Evolutionary conservation across 2,888 invertebrate genomes (phyloP).

Genomic region (Drosophila neotestacea): DNA sequence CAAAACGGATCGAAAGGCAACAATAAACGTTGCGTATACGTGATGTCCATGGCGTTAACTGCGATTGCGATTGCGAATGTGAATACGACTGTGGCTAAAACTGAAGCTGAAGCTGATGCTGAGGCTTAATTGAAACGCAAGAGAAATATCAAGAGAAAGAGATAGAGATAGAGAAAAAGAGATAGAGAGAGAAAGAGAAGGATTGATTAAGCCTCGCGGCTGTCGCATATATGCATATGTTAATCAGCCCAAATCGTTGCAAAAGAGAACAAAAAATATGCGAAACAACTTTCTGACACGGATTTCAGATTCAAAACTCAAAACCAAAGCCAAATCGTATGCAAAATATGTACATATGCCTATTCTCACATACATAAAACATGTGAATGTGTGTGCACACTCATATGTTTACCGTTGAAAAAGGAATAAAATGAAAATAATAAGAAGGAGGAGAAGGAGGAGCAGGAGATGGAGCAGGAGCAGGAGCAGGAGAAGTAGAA

Average conservation of each 20-base stretch:
- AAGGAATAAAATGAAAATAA: conserved; percentile 1
- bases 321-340: conserved; percentile 54
- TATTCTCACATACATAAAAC: conserved; percentile 12
- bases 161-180: not conserved
- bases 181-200: not conserved
- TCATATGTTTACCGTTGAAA: not conserved
- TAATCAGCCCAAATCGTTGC: conserved; percentile 51
- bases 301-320: conserved; percentile 55
- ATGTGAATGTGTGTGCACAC: not conserved
- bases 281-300: conserved; percentile 14
- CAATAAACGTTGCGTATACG: conserved; percentile 48
- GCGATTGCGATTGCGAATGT: conserved; percentile 24
- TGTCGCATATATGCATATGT: conserved; percentile 33
- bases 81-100: conserved; percentile 13
- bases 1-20: conserved; percentile 4
- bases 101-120: conserved; percentile 3
- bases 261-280: conserved; percentile 3
- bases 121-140: conserved; percentile 54
- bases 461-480: not conserved
- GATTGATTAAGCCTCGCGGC: conserved; percentile 19
- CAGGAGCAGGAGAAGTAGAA: not conserved
- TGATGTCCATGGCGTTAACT: conserved; percentile 42
- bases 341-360: conserved; percentile 52
- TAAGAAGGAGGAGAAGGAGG: not conserved
- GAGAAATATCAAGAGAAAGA: not conserved